These are phyloP conservation scores for Neostethus bicornis DNA, from an alignment of 2,797 vertebrate species.

Conservation along the genomic window DNA sequence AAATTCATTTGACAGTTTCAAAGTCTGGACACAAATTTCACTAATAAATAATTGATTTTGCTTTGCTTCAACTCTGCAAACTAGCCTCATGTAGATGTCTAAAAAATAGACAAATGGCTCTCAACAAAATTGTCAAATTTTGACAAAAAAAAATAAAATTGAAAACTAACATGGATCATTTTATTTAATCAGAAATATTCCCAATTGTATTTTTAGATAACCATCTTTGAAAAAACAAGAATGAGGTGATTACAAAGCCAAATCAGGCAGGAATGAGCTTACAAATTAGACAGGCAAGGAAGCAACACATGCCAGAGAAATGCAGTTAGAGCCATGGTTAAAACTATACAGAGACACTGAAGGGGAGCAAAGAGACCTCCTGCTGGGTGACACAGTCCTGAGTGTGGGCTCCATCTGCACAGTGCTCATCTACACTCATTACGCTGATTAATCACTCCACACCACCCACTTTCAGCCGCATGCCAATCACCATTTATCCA, in stretches of 20 bases:
- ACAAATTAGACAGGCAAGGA: conserved; percentile 34
- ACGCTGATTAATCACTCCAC: conserved; percentile 77
- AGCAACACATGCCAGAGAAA: conserved; percentile 33
- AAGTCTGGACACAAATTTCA: not conserved
- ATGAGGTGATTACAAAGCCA: conserved; percentile 24
- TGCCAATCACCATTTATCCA: conserved; percentile 76
- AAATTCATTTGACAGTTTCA: not conserved
- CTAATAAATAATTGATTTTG: not conserved
- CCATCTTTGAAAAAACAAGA: conserved; percentile 14
- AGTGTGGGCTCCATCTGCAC: conserved; percentile 75
- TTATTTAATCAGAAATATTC: conserved; percentile 21
- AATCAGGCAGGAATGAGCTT: conserved; percentile 32
- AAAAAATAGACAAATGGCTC: conserved; percentile 2
- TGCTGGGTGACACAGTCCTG: conserved; percentile 71
- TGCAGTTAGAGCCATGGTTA: conserved; percentile 42
- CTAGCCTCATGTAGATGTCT: not conserved
- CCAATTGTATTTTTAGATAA: conserved; percentile 25
- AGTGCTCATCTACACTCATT: conserved; percentile 74
- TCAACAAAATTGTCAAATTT: not conserved
- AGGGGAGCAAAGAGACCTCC: conserved; percentile 61
- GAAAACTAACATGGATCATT: not conserved
- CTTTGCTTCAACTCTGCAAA: not conserved
- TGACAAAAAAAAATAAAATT: conserved; percentile 9
- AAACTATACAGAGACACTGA: conserved; percentile 40
- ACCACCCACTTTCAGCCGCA: conserved; percentile 73